A percentile compares a stretch with the other conserved stretches of the same genome.
Evolutionary conservation across 1,140 invertebrate genomes (phyloP).

Genomic region (Anagrus nilaparvatae): DNA sequence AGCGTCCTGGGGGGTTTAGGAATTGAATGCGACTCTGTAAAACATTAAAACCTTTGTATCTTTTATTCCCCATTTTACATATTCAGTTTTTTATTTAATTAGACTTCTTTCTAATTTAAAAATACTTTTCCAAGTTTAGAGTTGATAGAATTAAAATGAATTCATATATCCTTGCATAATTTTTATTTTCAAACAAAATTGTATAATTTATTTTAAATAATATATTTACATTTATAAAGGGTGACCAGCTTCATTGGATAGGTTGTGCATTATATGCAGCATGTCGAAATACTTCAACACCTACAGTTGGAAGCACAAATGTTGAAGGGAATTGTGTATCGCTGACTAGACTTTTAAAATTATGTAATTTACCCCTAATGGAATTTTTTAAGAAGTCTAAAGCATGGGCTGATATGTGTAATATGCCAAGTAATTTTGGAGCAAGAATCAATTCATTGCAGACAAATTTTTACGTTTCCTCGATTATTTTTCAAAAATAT

Average conservation of each 20-base stretch:
- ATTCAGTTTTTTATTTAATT: no score
- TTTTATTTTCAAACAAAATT: no score
- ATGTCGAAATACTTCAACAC: slow-evolving; percentile 68
- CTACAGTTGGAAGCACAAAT: slow-evolving; percentile 63
- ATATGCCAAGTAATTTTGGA: slow-evolving; percentile 72
- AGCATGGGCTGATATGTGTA: slow-evolving; percentile 92
- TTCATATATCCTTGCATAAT: no score
- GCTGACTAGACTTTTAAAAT: slow-evolving; percentile 73
- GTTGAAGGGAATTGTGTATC: slow-evolving; percentile 89
- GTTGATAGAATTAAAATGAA: no score
- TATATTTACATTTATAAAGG: slow-evolving; percentile 66
- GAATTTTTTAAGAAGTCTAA: slow-evolving; percentile 95
- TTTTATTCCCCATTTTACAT: no score
- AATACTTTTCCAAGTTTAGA: no score
- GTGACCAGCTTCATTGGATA: slow-evolving; percentile 86
- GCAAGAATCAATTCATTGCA: slow-evolving; percentile 79
- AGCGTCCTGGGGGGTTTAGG: no score
- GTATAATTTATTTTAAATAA: no score
- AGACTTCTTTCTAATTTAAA: no score
- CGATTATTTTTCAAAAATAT: slow-evolving; percentile 89
- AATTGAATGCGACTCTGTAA: no score
- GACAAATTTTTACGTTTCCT: slow-evolving; percentile 89
- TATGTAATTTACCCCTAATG: slow-evolving; percentile 82
- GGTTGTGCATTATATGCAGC: slow-evolving; percentile 89
- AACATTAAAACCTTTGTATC: no score